A percentile compares a stretch with the other conserved stretches of the same genome.
phyloP scores from a whole-genome alignment of 2,113 vertebrate species.

The Caloenas nicobarica region DNA sequence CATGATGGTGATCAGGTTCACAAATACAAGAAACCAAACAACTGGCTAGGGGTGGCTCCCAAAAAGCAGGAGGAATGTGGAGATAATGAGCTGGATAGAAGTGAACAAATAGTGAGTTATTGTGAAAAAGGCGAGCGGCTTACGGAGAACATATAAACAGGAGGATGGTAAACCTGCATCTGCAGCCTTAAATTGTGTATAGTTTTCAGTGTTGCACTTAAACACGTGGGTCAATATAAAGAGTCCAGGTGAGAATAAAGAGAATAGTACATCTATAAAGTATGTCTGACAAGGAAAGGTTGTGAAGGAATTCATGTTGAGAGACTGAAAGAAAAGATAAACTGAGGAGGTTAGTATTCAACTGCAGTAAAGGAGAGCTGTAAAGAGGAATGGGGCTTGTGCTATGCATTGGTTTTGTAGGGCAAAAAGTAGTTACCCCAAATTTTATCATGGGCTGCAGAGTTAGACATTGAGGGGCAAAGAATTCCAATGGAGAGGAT shows the following conservation, averaged over 20 bases:
- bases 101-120: not conserved
- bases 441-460: not conserved
- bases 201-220: not conserved
- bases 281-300: not conserved
- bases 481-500: not conserved
- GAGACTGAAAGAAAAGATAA: not conserved
- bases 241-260: not conserved
- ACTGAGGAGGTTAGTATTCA: not conserved
- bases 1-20: not conserved
- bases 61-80: not conserved
- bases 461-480: not conserved
- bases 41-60: not conserved
- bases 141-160: not conserved
- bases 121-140: not conserved
- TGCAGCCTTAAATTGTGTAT: not conserved
- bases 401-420: not conserved
- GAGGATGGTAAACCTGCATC: not conserved
- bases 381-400: not conserved
- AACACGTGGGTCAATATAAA: not conserved
- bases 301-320: not conserved
- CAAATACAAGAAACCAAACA: not conserved
- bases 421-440: not conserved
- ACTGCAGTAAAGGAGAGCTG: not conserved
- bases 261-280: not conserved
- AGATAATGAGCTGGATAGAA: not conserved